A percentile compares a stretch with the other conserved stretches of the same genome.
Conservation (phyloP, 1,140 invertebrate genomes). For the Meloidogyne hapla region DNA sequence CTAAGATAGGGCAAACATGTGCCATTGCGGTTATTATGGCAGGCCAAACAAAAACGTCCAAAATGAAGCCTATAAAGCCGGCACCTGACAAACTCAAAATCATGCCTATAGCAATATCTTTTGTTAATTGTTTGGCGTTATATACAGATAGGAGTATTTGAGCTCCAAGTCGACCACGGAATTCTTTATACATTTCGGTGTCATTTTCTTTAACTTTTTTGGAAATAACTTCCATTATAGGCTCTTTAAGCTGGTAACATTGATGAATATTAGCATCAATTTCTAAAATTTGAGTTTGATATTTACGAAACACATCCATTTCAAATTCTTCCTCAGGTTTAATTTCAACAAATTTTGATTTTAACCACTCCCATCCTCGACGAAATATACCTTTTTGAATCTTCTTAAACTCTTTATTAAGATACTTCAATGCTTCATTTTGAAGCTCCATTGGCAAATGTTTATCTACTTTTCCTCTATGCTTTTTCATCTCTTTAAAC, state of each 20-base stretch:
- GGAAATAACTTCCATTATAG: neutral
- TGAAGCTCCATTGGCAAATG: neutral
- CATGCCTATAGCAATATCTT: neutral
- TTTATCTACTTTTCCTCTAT: neutral
- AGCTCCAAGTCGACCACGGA: neutral
- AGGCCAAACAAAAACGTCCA: conserved; percentile 1
- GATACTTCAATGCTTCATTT: neutral
- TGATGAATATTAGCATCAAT: neutral
- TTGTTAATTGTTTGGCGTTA: neutral
- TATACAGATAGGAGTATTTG: conserved; percentile 18
- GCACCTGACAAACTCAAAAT: conserved; percentile 8
- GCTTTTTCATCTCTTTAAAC: neutral
- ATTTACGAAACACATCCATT: neutral
- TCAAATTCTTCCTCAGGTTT: neutral
- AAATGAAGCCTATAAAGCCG: neutral
- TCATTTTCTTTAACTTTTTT: neutral
- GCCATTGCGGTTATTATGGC: neutral
- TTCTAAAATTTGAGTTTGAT: neutral
- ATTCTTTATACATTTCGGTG: neutral
- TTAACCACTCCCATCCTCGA: neutral
- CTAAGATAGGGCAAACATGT: neutral
- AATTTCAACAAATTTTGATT: neutral
- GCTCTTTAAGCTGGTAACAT: neutral
- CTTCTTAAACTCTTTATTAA: neutral
- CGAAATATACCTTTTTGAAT: neutral